Percentiles rank a stretch among this genome's conserved stretches.
Evolutionary conservation across 2,797 vertebrate genomes (phyloP).

Genomic region (Takifugu rubripes): DNA sequence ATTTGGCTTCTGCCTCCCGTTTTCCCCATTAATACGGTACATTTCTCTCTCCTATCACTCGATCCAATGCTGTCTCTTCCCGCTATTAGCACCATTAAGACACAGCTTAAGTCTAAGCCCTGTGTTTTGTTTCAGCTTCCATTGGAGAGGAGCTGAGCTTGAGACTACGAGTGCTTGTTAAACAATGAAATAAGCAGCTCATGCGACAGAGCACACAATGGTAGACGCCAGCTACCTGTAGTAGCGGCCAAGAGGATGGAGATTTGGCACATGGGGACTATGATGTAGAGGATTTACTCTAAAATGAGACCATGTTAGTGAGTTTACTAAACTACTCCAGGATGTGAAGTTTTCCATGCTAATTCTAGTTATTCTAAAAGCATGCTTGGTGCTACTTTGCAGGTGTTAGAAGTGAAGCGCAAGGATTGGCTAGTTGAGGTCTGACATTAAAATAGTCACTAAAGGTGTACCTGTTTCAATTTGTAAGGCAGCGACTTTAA

Average conservation of each 20-base stretch:
- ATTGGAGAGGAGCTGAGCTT: slow-evolving; percentile 49
- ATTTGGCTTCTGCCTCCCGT: slow-evolving; percentile 20
- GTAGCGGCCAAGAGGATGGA: slow-evolving; percentile 32
- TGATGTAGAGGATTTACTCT: slow-evolving; percentile 26
- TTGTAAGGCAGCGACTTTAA: slow-evolving; percentile 83
- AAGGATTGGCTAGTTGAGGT: slow-evolving; percentile 16
- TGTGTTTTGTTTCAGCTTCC: slow-evolving; percentile 57
- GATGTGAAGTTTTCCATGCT: slow-evolving; percentile 6
- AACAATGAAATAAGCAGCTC: slow-evolving; percentile 37
- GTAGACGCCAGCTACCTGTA: slow-evolving; percentile 41
- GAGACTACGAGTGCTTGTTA: slow-evolving; percentile 47
- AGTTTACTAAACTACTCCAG: slow-evolving; percentile 20
- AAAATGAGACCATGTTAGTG: slow-evolving; percentile 41
- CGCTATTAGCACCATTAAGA: slow-evolving; percentile 58
- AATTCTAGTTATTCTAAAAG: slow-evolving; percentile 35
- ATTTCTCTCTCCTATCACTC: slow-evolving; percentile 11
- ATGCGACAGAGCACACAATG: slow-evolving; percentile 38
- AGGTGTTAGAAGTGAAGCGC: slow-evolving; percentile 29
- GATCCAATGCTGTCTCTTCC: not conserved
- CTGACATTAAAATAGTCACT: slow-evolving; percentile 37
- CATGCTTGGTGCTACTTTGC: slow-evolving; percentile 45
- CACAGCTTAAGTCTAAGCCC: slow-evolving; percentile 45
- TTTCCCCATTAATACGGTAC: slow-evolving; percentile 17
- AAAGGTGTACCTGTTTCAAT: slow-evolving; percentile 84
- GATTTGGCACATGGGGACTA: slow-evolving; percentile 17